Base-by-base conservation (phyloP, 2,797 vertebrate genomes). In the Nannoperca obscura region DNA sequence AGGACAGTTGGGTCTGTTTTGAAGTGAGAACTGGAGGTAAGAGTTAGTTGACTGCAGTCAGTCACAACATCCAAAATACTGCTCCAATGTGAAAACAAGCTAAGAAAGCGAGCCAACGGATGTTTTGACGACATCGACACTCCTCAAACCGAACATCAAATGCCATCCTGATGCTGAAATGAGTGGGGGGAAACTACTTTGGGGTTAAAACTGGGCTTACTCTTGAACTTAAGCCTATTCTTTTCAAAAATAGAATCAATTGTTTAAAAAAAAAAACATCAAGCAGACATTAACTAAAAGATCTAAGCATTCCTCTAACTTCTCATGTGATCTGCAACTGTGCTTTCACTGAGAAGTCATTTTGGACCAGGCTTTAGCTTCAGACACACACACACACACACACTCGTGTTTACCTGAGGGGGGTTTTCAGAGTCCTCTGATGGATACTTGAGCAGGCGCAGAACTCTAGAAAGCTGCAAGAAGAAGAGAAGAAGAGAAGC, bases 391-490 rank as follows among this genome's bases (percentile, higher is more conserved):
- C n/a, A 36, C 7, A 44, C 47, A 17, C 15, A 55, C 14, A 36
- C 3, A 60, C 38, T 63, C 4, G 15, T 44, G 42, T 58, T 82
- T 92, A 95, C 95, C 94, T 96, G 95, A 22, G 93, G 94, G 0
- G 94, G 85, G 67, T 96, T 94, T 72, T 95, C 95, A 2, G 93
- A 94, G 80, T 96, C 94, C 73, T 95, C 94, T 2, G 94, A 96
- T 1, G 96, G 96, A 87, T 95, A 98, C 91, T 99, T 99, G 88
- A 99, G 92, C 72, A 99, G 96, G 30, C 98, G 97, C 13, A 99
- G 91, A 82, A 99, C 98, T 90, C 96, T 95, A 79, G 97, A 97
- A 76, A 97, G 95, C 98, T 99, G 85, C 34, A 84, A 67, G 53
- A 59, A 68, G n/a, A n/a, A n/a, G n/a, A n/a, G n/a, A 5, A 86